Percentiles rank a stretch among this genome's conserved stretches.
Evolutionary conservation across 2,888 invertebrate species (phyloP).

Genomic region (Calliopum simillimum): DNA sequence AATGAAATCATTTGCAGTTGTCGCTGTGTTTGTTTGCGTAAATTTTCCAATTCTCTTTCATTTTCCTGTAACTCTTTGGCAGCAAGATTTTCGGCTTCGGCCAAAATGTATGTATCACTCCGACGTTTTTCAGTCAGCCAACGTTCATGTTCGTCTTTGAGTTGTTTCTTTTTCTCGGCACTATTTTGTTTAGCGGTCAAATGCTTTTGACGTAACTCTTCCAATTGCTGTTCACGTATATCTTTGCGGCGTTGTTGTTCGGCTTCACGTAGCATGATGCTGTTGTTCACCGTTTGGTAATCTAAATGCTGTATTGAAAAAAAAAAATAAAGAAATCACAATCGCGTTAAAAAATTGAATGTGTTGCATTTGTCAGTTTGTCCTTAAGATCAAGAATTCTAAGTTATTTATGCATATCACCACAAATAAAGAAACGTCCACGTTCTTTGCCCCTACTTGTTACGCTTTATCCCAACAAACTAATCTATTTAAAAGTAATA

Average conservation of each 20-base stretch:
- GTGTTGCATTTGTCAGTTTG: too few relatives aligned
- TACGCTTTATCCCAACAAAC: too few relatives aligned
- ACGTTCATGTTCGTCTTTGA: conserved; percentile 44
- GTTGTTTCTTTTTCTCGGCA: conserved; percentile 40
- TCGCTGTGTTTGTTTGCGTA: conserved; percentile 53
- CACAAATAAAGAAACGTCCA: too few relatives aligned
- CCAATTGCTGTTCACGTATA: conserved; percentile 48
- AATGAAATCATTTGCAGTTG: conserved; percentile 61
- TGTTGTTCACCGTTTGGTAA: conserved; percentile 53
- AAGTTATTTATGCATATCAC: too few relatives aligned
- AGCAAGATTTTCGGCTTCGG: conserved; percentile 56
- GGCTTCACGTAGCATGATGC: conserved; percentile 52
- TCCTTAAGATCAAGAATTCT: too few relatives aligned
- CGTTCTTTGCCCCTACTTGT: too few relatives aligned
- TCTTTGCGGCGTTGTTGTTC: conserved; percentile 53
- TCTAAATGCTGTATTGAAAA: conserved; percentile 45
- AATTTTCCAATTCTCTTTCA: conserved; percentile 51
- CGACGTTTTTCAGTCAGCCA: conserved; percentile 48
- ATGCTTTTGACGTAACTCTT: conserved; percentile 61
- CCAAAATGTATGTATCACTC: conserved; percentile 50
- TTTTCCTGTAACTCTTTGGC: conserved; percentile 49
- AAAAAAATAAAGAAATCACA: background rate
- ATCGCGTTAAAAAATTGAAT: too few relatives aligned
- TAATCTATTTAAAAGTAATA: too few relatives aligned
- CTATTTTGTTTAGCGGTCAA: conserved; percentile 38